Evolutionary conservation across 2,797 vertebrate species (phyloP).

Genomic region (Enteromius mattozi): DNA sequence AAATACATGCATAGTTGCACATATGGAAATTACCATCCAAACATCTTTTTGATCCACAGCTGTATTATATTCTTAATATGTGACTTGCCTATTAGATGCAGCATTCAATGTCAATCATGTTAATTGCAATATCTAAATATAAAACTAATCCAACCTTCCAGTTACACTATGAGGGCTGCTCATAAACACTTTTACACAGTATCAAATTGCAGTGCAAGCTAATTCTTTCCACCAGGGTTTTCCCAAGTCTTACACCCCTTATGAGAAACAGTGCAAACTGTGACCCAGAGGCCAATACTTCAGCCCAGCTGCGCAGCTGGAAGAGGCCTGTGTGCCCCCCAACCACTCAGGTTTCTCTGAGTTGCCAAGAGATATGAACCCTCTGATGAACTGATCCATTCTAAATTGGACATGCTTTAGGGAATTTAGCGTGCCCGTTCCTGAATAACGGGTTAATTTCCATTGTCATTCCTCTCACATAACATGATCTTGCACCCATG

Average conservation of each 20-base stretch:
- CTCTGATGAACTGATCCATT: constrained; percentile 32
- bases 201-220: constrained; percentile 39
- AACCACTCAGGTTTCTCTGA: constrained; percentile 50
- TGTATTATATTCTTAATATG: background rate
- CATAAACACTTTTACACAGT: constrained; percentile 19
- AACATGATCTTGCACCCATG: background rate
- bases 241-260: constrained; percentile 17
- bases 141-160: constrained; percentile 23
- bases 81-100: background rate
- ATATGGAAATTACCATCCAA: background rate
- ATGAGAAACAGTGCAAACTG: constrained; percentile 20
- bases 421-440: constrained; percentile 45
- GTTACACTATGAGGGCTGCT: background rate
- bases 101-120: constrained; percentile 5
- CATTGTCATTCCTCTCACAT: constrained; percentile 29
- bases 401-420: constrained; percentile 49
- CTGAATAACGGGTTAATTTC: constrained; percentile 53
- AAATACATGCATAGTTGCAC: background rate
- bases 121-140: constrained; percentile 4
- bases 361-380: constrained; percentile 41
- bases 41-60: background rate
- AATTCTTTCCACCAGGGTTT: constrained; percentile 48
- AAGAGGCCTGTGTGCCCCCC: constrained; percentile 41
- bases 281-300: constrained; percentile 27
- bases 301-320: constrained; percentile 37